Evolutionary conservation across 2,113 vertebrate species (phyloP).

Genomic region (Gulo gulo): DNA sequence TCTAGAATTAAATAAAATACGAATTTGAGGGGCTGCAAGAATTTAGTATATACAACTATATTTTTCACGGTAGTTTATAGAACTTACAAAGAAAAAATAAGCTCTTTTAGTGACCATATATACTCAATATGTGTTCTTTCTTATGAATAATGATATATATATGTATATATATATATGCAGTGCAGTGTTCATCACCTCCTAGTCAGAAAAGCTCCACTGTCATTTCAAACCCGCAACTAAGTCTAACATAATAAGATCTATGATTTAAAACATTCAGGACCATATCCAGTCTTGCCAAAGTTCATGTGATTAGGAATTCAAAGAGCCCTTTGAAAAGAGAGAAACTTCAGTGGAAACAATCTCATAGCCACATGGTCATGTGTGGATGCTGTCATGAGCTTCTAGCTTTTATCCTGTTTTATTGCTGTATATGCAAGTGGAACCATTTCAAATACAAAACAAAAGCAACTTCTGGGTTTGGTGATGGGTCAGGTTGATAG

Average conservation of each 20-base stretch:
- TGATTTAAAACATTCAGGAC: neutral
- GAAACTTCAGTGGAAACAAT: neutral
- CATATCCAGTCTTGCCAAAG: neutral
- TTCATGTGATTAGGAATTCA: slow-evolving; percentile 8
- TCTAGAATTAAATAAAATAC: slow-evolving; percentile 40
- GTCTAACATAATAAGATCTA: neutral
- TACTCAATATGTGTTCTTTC: neutral
- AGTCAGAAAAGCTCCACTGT: neutral
- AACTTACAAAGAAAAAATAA: neutral
- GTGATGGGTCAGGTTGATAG: neutral
- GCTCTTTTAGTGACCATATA: neutral
- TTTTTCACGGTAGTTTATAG: slow-evolving; percentile 33
- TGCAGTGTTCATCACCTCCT: neutral
- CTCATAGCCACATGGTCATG: neutral
- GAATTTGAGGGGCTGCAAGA: neutral
- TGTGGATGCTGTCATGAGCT: neutral
- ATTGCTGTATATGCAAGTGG: neutral
- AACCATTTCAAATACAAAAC: neutral
- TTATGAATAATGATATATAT: neutral
- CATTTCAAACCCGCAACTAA: neutral
- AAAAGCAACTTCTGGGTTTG: neutral
- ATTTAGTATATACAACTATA: neutral
- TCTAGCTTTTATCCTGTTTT: neutral
- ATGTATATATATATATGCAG: neutral
- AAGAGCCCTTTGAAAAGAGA: neutral